A percentile compares a stretch with the other conserved stretches of the same genome.
phyloP scores from a whole-genome alignment of 2,888 invertebrate species.

The Zaprionus bogoriensis region DNA sequence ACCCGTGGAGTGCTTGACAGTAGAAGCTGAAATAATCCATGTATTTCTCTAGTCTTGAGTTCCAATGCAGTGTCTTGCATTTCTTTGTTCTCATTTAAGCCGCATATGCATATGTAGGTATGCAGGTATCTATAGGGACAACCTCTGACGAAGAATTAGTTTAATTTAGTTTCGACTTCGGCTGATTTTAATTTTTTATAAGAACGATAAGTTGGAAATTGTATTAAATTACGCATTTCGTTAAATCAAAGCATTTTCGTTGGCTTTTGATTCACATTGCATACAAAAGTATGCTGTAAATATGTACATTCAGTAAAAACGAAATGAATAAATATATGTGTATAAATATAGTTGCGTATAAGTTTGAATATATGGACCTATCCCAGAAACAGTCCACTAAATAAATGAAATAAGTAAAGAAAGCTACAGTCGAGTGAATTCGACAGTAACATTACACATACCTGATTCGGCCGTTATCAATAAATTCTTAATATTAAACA shows the following conservation, averaged over 20 bases:
- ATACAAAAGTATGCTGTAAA: conserved; percentile 50
- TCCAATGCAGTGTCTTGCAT: conserved; percentile 19
- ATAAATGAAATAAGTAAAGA: too few relatives aligned
- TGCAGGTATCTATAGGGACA: conserved; percentile 15
- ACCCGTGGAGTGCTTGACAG: conserved; percentile 3
- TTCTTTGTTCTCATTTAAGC: conserved; percentile 16
- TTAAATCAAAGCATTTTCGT: conserved; percentile 23
- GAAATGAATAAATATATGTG: conserved; percentile 17
- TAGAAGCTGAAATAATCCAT: conserved; percentile 8
- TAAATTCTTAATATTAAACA: too few relatives aligned
- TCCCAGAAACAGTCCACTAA: too few relatives aligned
- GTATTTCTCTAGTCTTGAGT: conserved; percentile 30
- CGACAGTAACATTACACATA: too few relatives aligned
- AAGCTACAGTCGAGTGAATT: too few relatives aligned
- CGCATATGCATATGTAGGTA: too few relatives aligned
- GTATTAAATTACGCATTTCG: conserved; percentile 50
- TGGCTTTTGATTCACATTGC: conserved; percentile 23
- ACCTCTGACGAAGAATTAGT: conserved; percentile 36
- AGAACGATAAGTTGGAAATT: conserved; percentile 38
- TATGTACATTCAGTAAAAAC: conserved; percentile 58
- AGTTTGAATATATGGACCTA: conserved; percentile 28
- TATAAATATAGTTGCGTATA: conserved; percentile 1
- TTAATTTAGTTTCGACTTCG: conserved; percentile 33
- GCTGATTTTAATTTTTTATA: conserved; percentile 7
- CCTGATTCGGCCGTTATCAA: too few relatives aligned